Base-by-base conservation (phyloP, 64 coral and sea anemone genomes). In the Dendrophyllia cribrosa region DNA sequence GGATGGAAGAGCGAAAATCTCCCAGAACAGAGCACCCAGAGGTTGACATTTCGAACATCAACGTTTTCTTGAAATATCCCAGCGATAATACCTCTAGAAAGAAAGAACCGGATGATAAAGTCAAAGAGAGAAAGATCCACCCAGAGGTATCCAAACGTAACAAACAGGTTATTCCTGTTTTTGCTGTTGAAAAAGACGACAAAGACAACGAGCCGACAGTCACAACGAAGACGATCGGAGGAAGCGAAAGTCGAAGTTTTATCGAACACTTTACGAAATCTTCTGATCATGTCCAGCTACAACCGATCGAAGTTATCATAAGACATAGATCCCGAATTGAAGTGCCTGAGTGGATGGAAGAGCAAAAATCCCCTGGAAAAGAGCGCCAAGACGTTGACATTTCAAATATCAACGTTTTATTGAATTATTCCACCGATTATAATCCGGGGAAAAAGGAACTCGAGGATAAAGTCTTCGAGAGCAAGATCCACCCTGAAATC, bases 31-130 rank as follows among this genome's bases (percentile, higher is more conserved):
- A 68, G 62, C 61, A 24, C 45, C 19, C 9, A 50, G 50, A 22
- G 21, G 10, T 44, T 51, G 46, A 51, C 8, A 45, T 50, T 50
- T 22, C 11, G 9, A 3, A 15, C 44, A 84, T 84, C 19, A 14
- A 17, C 9, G 44, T 49, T 51, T 49, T 84, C 1, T 84, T 84
- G 45, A 84, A 68, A 67, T 84, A 84, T 84, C 80, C 80, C 3
- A 23, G 43, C 9, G 61, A 63, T 84, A 12, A 84, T 51, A 6
- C 44, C 8, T 9, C 62, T 2, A 68, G 48, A 49, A 51, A 10
- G 1, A 84, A 51, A 11, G 53, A 43, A 49, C 34, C 60, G 2
- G 16, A 83, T 9, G 59, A 46, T 19, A 46, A 19, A 11, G 59
- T 9, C 19, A 66, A 83, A 0, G 79, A 83, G 43, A 21, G 59